Percentiles rank a stretch among this genome's conserved stretches.
These are phyloP conservation scores for Sepiola atlantica DNA, from an alignment of 2,888 invertebrate genomes.

Conservation along the genomic window DNA sequence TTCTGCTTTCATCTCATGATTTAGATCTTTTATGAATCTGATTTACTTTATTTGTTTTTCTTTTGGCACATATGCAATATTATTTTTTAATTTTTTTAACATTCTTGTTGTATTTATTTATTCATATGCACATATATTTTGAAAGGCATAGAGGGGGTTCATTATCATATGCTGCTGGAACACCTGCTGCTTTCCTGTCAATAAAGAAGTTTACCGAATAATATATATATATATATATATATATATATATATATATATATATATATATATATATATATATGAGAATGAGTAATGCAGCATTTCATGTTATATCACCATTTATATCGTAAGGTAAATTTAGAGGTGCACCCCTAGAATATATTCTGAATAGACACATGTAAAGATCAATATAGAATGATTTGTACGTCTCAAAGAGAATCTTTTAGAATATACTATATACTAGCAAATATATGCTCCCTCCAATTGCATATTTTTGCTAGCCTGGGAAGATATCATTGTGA, in stretches of 20 bases:
- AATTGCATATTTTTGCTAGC: too few relatives aligned
- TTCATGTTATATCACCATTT: not conserved
- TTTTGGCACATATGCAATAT: not conserved
- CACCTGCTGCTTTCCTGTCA: conserved; percentile 32
- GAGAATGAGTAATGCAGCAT: too few relatives aligned
- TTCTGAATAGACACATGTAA: not conserved
- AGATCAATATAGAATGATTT: too few relatives aligned
- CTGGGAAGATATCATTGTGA: too few relatives aligned
- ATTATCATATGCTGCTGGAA: conserved; percentile 32
- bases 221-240: not conserved
- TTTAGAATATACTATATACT: too few relatives aligned
- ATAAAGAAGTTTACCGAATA: not conserved
- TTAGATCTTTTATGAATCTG: not conserved
- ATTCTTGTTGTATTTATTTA: not conserved
- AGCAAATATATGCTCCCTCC: too few relatives aligned
- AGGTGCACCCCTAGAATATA: not conserved
- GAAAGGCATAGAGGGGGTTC: not conserved
- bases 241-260: too few relatives aligned
- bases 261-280: too few relatives aligned
- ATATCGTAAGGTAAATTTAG: not conserved
- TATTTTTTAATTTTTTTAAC: not conserved
- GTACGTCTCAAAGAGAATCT: too few relatives aligned
- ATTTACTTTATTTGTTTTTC: not conserved
- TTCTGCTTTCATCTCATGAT: not conserved
- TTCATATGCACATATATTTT: not conserved